Evolutionary conservation across 2,113 vertebrate species (phyloP).

Genomic region (Mus spicilegus): DNA sequence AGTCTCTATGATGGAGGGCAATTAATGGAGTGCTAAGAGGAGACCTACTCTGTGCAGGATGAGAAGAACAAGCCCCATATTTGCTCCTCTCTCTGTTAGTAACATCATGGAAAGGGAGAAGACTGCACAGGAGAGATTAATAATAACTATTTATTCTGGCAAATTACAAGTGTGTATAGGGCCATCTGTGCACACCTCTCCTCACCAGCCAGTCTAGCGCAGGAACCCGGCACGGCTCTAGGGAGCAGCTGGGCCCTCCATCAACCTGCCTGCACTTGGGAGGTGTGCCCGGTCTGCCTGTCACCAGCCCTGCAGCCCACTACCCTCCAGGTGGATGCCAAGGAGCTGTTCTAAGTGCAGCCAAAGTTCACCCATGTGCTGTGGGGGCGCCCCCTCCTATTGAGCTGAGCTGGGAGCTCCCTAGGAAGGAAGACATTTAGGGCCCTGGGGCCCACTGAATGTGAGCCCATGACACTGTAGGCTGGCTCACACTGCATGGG

Average conservation of each 20-base stretch:
- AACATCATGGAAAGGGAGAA: neutral
- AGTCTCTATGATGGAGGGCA: neutral
- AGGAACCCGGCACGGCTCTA: slow-evolving; percentile 2
- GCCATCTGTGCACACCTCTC: slow-evolving; percentile 74
- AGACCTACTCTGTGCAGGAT: neutral
- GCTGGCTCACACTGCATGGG: neutral
- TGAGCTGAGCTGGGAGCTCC: neutral
- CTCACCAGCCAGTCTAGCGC: neutral
- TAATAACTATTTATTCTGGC: slow-evolving; percentile 79
- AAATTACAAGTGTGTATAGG: slow-evolving; percentile 51
- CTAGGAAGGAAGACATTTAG: neutral
- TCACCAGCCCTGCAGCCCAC: neutral
- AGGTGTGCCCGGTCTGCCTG: neutral
- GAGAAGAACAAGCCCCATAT: neutral
- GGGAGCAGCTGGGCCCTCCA: slow-evolving; percentile 55
- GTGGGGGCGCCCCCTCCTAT: neutral
- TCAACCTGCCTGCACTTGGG: neutral
- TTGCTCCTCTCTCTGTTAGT: neutral
- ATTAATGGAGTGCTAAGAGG: neutral
- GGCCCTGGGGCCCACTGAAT: neutral
- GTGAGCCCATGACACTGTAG: neutral
- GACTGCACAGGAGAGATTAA: slow-evolving; percentile 67
- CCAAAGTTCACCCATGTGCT: neutral
- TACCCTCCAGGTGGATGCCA: neutral
- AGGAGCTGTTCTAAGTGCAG: neutral